Conservation (phyloP, 2,113 vertebrate genomes). For the Ginglymostoma cirratum region DNA sequence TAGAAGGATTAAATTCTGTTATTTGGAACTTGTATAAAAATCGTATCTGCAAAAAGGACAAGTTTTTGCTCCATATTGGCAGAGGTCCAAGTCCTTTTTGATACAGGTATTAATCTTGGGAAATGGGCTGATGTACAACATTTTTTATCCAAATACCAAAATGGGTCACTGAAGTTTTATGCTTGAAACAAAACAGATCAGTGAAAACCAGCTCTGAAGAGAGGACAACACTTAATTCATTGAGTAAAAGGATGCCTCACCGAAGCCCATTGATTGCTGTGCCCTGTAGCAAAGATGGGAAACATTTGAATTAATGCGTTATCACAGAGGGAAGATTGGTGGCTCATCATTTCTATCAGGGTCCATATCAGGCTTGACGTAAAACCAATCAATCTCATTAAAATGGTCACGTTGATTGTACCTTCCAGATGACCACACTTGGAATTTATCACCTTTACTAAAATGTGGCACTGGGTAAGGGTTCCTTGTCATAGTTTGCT, state of each 20-base stretch:
- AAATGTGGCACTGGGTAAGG: no score
- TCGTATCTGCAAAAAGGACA: background rate
- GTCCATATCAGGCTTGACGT: background rate
- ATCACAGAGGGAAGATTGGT: background rate
- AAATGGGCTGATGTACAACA: background rate
- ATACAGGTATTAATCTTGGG: background rate
- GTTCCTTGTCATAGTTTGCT: no score
- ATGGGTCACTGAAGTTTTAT: background rate
- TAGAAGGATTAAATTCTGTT: background rate
- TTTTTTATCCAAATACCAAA: background rate
- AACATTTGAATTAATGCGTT: background rate
- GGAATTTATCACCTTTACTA: no score
- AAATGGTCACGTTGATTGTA: background rate
- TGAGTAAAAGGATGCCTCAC: background rate
- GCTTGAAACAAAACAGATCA: background rate
- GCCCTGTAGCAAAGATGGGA: background rate
- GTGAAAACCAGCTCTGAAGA: background rate
- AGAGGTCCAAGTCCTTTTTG: background rate
- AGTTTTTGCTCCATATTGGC: background rate
- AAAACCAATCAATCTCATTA: background rate
- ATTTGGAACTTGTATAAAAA: background rate
- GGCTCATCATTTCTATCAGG: background rate
- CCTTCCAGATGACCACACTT: no score
- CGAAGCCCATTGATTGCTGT: background rate
- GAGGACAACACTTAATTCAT: background rate